Base-by-base conservation (phyloP, 2,888 invertebrate species). In the Toxonevra muliebris region DNA sequence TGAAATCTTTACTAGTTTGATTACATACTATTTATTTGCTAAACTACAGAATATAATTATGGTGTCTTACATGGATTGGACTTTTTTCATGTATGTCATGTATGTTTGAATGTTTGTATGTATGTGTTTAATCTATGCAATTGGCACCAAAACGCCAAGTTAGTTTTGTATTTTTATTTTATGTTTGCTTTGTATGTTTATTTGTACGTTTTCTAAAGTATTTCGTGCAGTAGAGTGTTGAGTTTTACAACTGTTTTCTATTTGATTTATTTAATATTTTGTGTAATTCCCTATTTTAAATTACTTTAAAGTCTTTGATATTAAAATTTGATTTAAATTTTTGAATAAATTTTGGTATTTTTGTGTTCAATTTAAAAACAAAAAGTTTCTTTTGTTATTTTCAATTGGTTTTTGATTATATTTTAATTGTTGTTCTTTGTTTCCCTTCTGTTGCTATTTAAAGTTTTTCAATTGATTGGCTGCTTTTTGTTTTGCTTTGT, bases 51-150 rank as follows among this genome's bases (percentile, higher is more conserved):
- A 7, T 30, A 30, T 30, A 30, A 30, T 30, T 30, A 30, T 30
- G 30, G 7, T 30, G 30, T 30, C 30, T 30, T 7, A 30, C 2
- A 30, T 30, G 30, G 30, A 4, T 30, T 30, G 30, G 30, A 30
- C 30, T 30, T 30, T 30, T 30, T 30, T 30, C 3, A 4, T 7
- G 7, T 4, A 30, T 30, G 7, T 70, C 71, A 66, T 66, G 58
- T 66, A 60, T 55, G 30, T 62, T 48, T 68, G 52, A 20, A 71
- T 71, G 65, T 73, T 54, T 20, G 19, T 69, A 72, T 65, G 57
- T 65, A 58, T 58, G 15, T 48, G 48, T 30, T 11, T 1, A 40
- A 42, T 53, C 52, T 42, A 53, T 43, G 43, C 15, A 48, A n/a
- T 15, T n/a, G 54, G 20, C 42, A 52, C 30, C 30, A 7, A 30